A percentile compares a stretch with the other conserved stretches of the same genome.
Conservation (phyloP, 1,140 invertebrate species). For the Mya arenaria region DNA sequence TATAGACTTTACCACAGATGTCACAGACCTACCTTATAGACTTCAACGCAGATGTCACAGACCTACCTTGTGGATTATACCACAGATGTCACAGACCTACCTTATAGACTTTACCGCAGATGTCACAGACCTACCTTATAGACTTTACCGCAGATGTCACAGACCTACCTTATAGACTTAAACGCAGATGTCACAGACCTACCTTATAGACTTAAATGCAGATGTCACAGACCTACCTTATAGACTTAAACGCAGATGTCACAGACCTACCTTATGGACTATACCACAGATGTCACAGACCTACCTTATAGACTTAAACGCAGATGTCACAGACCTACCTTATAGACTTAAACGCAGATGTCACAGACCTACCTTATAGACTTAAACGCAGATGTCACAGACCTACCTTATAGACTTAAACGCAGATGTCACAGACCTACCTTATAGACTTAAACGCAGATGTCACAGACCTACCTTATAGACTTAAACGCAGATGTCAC, state of each 20-base stretch:
- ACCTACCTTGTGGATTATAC: not conserved
- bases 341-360: not conserved
- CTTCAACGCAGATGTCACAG: not conserved
- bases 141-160: not conserved
- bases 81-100: not conserved
- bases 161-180: not conserved
- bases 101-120: not conserved
- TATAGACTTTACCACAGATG: not conserved
- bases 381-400: not conserved
- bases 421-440: not conserved
- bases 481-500: not conserved
- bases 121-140: not conserved
- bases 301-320: not conserved
- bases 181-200: not conserved
- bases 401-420: not conserved
- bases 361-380: not conserved
- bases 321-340: not conserved
- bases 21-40: not conserved
- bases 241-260: not conserved
- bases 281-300: not conserved
- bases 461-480: not conserved
- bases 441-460: not conserved
- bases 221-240: not conserved
- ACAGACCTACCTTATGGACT: not conserved
- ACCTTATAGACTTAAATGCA: not conserved